Evolutionary conservation across 2,113 vertebrate genomes (phyloP), one percentile per base, ranked within the genome.

Genomic region (Pholis gunnellus): DNA sequence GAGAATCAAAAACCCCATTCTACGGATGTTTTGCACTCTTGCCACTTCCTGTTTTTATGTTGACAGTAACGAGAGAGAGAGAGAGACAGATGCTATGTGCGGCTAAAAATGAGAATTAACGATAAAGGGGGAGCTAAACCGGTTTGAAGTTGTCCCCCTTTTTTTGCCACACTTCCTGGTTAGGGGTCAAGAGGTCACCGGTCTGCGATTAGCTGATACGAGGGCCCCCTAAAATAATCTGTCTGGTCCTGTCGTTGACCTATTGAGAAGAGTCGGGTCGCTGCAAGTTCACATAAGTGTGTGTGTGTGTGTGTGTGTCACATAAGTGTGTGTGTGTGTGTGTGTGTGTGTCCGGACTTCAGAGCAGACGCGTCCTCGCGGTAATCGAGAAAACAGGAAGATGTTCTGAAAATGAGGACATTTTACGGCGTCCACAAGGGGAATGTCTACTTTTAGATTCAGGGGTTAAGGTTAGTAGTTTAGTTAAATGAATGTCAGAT

Each of bases 141-240:
- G 29, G 74, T 25, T 75, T 48, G 9, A 59, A 38, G 59, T 63
- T 65, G 42, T 36, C 74, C 27, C 25, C 18, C 11, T 11, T 50
- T 44, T 34, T 27, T 57, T 34, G 25, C 69, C 56, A 29, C 8
- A 56, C 79, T 84, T 91, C 85, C 89, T 91, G 73, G 52, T 87
- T 56, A 17, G 50, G 29, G 81, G 88, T 88, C 74, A 76, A 76
- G 56, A 83, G 91, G 86, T 88, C 67, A 40, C 14, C 20, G 72
- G 71, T 79, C 76, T 91, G 88, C 79, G 77, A 84, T 92, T 79
- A 75, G 78, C 74, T 89, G 85, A 92, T 91, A 85, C 65, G 36
- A 77, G 34, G 46, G 46, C 8, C 25, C 3, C 48, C 36, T 76
- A 80, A 90, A 6, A 76, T 76, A 79, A 78, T 85, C 72, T 50